Base-by-base conservation (phyloP, 1,140 invertebrate species). In the Whitmania pigra region DNA sequence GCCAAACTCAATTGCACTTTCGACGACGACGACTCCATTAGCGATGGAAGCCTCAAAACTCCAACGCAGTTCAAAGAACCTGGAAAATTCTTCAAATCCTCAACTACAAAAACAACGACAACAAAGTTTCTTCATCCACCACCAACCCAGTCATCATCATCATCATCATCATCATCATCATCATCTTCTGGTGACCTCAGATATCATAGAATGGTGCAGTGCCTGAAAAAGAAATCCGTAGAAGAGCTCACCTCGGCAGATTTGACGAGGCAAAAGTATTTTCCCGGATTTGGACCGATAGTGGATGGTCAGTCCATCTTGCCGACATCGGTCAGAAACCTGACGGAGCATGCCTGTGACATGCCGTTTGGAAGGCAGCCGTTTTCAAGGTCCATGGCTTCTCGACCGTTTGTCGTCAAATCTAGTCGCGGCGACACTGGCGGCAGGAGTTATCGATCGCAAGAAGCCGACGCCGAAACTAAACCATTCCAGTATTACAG, bases 1-100 rank as follows among this genome's bases (percentile, higher is more conserved):
- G 87, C 87, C 75, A 88, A 89, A 55, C 88, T 91, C 22, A 92
- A 92, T 81, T 94, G 91, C 81, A 88, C 87, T 85, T 75, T 82
- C 85, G 73, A 67, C 20, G 67, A 31, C 67, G 40, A 40, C 31
- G 15, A 1, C 43, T 7, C 5, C 43, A 13, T 0, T 13, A 49
- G 9, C 43, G 43, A 49, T 17, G 43, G 15, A 49, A 17, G 1
- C 0, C 0, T 13, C 9, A 49, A 49, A 49, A 18, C 15, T 25
- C 11, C 11, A 63, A 63, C 13, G 11, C 11, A 13, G 11, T 3
- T 13, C 29, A 25, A 22, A 63, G 57, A 63, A 63, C 22, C 29
- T 63, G 29, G 29, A 22, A 25, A 25, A 22, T 22, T 63, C 22
- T 20, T 13, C 11, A 22, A 22, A 7, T 63, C 20, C 22, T 22